Evolutionary conservation across 2,888 invertebrate genomes (phyloP).

Genomic region (Clanis bilineata): DNA sequence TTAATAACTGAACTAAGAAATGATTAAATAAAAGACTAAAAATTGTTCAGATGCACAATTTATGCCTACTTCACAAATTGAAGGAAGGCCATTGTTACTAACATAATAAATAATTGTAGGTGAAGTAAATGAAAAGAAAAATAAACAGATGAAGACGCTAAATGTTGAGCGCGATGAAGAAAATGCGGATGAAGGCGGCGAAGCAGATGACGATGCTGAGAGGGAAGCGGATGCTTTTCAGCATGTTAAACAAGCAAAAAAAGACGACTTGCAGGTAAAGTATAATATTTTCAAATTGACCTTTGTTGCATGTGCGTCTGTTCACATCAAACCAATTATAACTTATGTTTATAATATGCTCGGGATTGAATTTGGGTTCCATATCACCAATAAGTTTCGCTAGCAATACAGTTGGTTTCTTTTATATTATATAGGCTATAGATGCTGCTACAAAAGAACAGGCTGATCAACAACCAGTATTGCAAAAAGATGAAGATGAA

Average conservation of each 20-base stretch:
- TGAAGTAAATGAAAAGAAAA: slow-evolving; percentile 83
- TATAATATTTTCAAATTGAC: too few relatives aligned
- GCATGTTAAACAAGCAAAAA: slow-evolving; percentile 91
- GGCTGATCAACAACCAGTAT: slow-evolving; percentile 84
- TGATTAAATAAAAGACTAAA: too few relatives aligned
- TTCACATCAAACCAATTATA: too few relatives aligned
- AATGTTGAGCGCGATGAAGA: slow-evolving; percentile 75
- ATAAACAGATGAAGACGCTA: slow-evolving; percentile 83
- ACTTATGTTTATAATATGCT: too few relatives aligned
- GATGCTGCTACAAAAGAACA: slow-evolving; percentile 93
- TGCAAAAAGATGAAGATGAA: slow-evolving; percentile 83
- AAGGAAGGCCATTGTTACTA: too few relatives aligned
- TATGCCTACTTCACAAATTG: too few relatives aligned
- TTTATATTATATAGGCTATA: slow-evolving; percentile 69
- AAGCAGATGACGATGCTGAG: slow-evolving; percentile 65
- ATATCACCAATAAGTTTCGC: too few relatives aligned
- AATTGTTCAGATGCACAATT: too few relatives aligned
- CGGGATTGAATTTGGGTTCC: too few relatives aligned
- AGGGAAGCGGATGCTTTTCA: slow-evolving; percentile 87
- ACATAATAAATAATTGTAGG: slow-evolving; percentile 47
- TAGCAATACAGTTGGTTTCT: too few relatives aligned
- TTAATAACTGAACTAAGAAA: too few relatives aligned
- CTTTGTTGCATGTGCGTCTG: too few relatives aligned
- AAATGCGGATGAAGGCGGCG: slow-evolving; percentile 70
- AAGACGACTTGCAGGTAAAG: slow-evolving; percentile 85